Percentiles rank a stretch among this genome's conserved stretches.
These are phyloP conservation scores for Synergus itoensis DNA, from an alignment of 2,888 invertebrate genomes.

Conservation along the genomic window DNA sequence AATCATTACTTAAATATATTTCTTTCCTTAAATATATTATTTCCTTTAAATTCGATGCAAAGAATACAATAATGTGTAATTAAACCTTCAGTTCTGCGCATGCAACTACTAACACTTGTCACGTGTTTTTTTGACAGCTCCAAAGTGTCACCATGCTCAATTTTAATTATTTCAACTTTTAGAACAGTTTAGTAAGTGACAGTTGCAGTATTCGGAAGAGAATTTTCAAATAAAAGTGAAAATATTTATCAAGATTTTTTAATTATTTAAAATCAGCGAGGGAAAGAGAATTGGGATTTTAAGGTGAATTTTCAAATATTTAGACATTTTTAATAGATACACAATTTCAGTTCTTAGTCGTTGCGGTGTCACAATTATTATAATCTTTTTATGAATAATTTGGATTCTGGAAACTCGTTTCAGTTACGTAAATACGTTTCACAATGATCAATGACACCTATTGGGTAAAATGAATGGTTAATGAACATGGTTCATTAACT, in stretches of 20 bases:
- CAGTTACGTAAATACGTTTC: background rate
- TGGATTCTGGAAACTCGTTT: background rate
- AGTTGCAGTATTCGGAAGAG: background rate
- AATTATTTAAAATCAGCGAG: background rate
- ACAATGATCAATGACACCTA: background rate
- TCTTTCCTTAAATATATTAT: background rate
- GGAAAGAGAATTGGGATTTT: background rate
- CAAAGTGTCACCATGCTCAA: background rate
- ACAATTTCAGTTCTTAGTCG: too few species aligned
- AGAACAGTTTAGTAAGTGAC: background rate
- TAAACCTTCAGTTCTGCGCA: background rate
- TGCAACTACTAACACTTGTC: conserved; percentile 10
- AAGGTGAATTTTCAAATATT: conserved; percentile 7
- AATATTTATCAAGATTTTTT: background rate
- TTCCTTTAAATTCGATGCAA: background rate
- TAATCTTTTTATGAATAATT: background rate
- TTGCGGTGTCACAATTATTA: too few species aligned
- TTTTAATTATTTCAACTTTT: background rate
- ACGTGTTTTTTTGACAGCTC: conserved; percentile 22
- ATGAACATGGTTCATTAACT: background rate
- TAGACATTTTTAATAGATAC: background rate
- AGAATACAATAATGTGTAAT: background rate
- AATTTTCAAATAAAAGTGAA: background rate
- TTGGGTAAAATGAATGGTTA: background rate
- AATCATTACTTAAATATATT: background rate